A percentile compares a stretch with the other conserved stretches of the same genome.
Conservation (phyloP, 2,888 invertebrate species). For the Amblyteles armatorius region DNA sequence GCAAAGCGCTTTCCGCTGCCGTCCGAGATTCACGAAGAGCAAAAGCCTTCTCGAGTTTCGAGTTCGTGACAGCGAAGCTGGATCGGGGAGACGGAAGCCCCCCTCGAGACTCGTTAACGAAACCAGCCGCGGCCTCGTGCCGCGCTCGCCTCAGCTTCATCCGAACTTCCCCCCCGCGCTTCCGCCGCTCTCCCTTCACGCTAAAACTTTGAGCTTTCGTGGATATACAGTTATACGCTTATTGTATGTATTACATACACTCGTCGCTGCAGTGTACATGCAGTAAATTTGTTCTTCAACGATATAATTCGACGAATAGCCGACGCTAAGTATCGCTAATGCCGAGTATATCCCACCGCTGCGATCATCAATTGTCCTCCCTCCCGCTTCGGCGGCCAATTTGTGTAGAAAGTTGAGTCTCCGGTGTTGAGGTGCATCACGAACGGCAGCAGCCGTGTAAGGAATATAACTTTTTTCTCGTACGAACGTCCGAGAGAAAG, state of each 20-base stretch:
- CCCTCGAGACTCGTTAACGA: slow-evolving; percentile 80
- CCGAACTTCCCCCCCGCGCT: slow-evolving; percentile 16
- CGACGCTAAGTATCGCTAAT: slow-evolving; percentile 70
- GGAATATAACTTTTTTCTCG: not conserved
- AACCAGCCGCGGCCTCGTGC: slow-evolving; percentile 67
- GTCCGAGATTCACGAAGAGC: slow-evolving; percentile 46
- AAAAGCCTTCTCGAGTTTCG: slow-evolving; percentile 65
- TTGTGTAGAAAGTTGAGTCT: slow-evolving; percentile 37
- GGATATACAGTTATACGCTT: slow-evolving; percentile 17
- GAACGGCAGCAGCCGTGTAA: not conserved
- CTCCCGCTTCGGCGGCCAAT: slow-evolving; percentile 15
- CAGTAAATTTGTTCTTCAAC: slow-evolving; percentile 63
- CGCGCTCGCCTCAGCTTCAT: slow-evolving; percentile 56
- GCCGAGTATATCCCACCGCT: slow-evolving; percentile 51
- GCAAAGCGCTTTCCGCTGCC: slow-evolving; percentile 9
- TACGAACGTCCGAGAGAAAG: not conserved
- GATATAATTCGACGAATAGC: slow-evolving; percentile 71
- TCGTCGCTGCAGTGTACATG: slow-evolving; percentile 39
- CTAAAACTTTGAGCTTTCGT: slow-evolving; percentile 39
- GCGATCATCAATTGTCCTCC: slow-evolving; percentile 16
- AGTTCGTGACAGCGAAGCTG: slow-evolving; percentile 60
- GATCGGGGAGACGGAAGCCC: slow-evolving; percentile 61
- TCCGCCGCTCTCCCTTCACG: not conserved
- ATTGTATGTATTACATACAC: slow-evolving; percentile 7
- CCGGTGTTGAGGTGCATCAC: not conserved